These are phyloP conservation scores for Andrena cerasifolii DNA, from an alignment of 1,140 invertebrate species.

Conservation along the genomic window DNA sequence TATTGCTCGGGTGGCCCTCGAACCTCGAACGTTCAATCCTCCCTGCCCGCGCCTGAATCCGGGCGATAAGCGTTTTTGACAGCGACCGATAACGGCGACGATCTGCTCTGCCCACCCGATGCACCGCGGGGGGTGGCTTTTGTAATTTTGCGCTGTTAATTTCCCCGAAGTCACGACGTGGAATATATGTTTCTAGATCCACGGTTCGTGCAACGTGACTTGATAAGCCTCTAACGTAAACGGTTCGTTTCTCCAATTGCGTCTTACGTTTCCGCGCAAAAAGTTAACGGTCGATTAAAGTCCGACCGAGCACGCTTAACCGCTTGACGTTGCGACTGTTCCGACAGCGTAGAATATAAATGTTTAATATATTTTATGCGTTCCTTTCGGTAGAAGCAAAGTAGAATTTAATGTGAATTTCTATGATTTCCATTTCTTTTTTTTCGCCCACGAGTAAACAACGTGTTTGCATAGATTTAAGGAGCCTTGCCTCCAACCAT, in stretches of 20 bases:
- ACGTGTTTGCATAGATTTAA: not conserved
- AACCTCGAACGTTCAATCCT: conserved; percentile 10
- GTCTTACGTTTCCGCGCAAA: conserved; percentile 11
- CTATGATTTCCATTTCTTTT: not conserved
- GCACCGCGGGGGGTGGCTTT: no score
- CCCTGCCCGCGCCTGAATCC: conserved; percentile 19
- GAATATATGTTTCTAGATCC: conserved; percentile 39
- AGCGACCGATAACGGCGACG: conserved; percentile 13
- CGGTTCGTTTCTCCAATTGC: conserved; percentile 21
- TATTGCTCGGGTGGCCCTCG: not conserved
- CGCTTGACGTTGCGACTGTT: not conserved
- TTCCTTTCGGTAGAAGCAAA: not conserved
- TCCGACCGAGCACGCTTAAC: not conserved
- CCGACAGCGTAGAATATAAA: not conserved
- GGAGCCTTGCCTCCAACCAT: not conserved
- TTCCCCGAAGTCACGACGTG: conserved; percentile 26
- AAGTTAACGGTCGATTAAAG: not conserved
- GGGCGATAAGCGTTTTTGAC: conserved; percentile 41
- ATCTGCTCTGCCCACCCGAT: not conserved
- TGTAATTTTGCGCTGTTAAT: conserved; percentile 6
- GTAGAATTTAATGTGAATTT: not conserved
- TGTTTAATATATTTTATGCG: not conserved
- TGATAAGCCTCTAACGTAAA: conserved; percentile 36
- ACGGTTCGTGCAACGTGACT: conserved; percentile 45
- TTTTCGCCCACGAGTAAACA: not conserved